phyloP scores from a whole-genome alignment of 1,140 invertebrate genomes.

The Hycleus phaleratus region DNA sequence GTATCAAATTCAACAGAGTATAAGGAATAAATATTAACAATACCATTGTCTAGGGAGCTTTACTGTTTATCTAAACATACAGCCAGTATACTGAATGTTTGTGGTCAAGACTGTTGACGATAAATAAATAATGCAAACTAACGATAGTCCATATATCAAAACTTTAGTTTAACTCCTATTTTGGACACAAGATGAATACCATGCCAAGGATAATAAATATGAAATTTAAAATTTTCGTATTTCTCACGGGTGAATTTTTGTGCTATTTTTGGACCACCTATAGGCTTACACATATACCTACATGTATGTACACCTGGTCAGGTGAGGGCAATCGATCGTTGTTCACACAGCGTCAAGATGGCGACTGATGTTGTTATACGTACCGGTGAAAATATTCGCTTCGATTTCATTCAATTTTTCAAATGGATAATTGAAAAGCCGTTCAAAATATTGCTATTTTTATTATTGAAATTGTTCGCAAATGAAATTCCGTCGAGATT shows the following conservation, averaged over 20 bases:
- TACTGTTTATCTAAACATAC: too few relatives aligned
- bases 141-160: too few relatives aligned
- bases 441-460: not conserved
- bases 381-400: not conserved
- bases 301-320: slow-evolving; percentile 7
- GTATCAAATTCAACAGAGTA: too few relatives aligned
- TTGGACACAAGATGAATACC: not conserved
- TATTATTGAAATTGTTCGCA: too few relatives aligned
- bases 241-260: too few relatives aligned
- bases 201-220: not conserved
- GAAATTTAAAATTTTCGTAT: too few relatives aligned
- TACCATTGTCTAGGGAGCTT: too few relatives aligned
- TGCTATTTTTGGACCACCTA: too few relatives aligned
- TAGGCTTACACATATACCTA: not conserved
- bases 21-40: too few relatives aligned
- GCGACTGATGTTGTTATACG: not conserved
- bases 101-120: too few relatives aligned
- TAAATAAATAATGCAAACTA: too few relatives aligned
- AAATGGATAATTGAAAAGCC: not conserved
- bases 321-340: slow-evolving; percentile 5
- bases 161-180: not conserved
- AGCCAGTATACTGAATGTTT: too few relatives aligned
- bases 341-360: slow-evolving; percentile 10
- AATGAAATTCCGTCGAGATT: not conserved
- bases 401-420: not conserved